phyloP scores from a whole-genome alignment of 1,140 invertebrate genomes.

The Babylonia areolata region DNA sequence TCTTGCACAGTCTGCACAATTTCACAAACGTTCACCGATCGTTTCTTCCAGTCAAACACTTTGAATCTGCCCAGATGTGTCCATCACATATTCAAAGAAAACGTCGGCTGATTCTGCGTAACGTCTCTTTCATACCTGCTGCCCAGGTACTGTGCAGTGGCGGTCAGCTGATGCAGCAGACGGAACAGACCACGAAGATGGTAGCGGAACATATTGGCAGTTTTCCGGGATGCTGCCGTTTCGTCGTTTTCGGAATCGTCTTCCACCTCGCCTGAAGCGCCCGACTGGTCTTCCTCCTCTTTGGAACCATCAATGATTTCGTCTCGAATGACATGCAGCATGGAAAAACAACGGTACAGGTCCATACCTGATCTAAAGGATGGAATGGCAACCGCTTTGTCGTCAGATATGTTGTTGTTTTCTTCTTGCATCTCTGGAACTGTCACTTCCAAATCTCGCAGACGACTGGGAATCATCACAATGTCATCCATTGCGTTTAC shows the following conservation, averaged over 20 bases:
- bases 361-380: constrained; percentile 48
- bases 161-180: constrained; percentile 63
- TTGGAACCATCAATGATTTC: constrained; percentile 57
- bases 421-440: constrained; percentile 44
- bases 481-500: constrained; percentile 65
- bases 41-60: background rate
- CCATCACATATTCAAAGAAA: constrained; percentile 50
- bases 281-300: constrained; percentile 26
- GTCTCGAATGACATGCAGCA: constrained; percentile 59
- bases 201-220: constrained; percentile 59
- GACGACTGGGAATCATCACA: constrained; percentile 65
- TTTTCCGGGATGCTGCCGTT: constrained; percentile 52
- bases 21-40: background rate
- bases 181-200: constrained; percentile 61
- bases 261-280: constrained; percentile 26
- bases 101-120: constrained; percentile 41
- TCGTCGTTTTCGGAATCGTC: constrained; percentile 45
- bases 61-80: background rate
- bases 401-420: constrained; percentile 47
- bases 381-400: constrained; percentile 46
- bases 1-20: background rate
- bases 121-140: constrained; percentile 61
- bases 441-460: constrained; percentile 58
- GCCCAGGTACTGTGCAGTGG: constrained; percentile 60
- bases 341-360: constrained; percentile 61